phyloP scores from a whole-genome alignment of 2,113 vertebrate species.

The Amazona vittata region DNA sequence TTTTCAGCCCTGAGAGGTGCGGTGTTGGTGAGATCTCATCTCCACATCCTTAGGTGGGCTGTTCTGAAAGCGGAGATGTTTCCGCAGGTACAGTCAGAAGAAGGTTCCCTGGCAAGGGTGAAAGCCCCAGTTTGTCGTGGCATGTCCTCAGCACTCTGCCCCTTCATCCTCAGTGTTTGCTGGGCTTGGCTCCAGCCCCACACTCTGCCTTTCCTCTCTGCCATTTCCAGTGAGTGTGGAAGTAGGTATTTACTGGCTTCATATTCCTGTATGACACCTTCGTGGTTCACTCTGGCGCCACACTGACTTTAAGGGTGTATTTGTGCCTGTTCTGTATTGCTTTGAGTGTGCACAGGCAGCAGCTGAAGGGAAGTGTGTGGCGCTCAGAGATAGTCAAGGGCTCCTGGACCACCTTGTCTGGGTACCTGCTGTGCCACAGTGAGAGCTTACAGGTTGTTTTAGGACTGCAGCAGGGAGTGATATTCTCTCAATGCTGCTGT shows the following conservation, averaged over 20 bases:
- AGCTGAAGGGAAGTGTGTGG: background rate
- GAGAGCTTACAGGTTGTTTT: background rate
- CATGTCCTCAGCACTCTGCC: background rate
- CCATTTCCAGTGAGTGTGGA: background rate
- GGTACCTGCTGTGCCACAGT: background rate
- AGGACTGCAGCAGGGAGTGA: rapidly evolving
- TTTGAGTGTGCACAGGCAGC: background rate
- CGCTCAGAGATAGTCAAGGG: background rate
- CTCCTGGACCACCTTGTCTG: rapidly evolving
- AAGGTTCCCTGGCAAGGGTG: background rate
- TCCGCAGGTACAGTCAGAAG: background rate
- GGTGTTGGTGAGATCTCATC: too few relatives aligned
- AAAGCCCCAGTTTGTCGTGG: background rate
- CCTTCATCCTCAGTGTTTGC: background rate
- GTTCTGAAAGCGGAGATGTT: background rate
- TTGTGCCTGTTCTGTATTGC: background rate
- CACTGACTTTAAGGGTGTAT: background rate
- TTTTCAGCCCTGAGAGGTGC: too few relatives aligned
- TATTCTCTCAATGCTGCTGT: background rate
- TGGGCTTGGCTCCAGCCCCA: background rate
- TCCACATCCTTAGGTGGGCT: background rate
- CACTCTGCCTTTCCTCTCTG: background rate
- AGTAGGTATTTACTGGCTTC: background rate
- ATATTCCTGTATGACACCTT: background rate
- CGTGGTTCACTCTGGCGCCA: background rate